Conservation (phyloP, 2,113 vertebrate genomes). For the Sigmodon hispidus region DNA sequence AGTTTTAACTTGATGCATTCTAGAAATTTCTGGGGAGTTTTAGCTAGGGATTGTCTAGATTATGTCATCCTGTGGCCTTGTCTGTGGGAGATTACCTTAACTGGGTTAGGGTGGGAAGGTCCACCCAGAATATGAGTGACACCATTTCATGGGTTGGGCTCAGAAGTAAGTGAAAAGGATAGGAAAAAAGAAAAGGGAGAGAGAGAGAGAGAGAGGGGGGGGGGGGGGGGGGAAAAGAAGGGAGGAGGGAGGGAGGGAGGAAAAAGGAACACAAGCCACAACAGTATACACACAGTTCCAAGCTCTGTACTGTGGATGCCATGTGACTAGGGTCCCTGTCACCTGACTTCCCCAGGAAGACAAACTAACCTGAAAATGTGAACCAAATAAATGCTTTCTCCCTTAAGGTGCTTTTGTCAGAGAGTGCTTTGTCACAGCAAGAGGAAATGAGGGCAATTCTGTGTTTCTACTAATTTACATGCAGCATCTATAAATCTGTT, state of each 20-base stretch:
- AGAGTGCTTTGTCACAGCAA: background rate
- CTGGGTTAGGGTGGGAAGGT: background rate
- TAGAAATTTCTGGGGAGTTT: background rate
- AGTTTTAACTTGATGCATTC: background rate
- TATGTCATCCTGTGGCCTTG: background rate
- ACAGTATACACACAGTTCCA: too few species aligned
- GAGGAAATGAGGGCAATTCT: background rate
- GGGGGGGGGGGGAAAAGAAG: accelerated
- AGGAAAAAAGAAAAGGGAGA: accelerated
- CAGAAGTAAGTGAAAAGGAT: background rate
- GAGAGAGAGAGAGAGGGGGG: accelerated
- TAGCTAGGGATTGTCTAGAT: background rate
- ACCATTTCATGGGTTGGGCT: background rate
- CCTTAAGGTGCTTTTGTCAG: background rate
- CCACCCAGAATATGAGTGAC: background rate
- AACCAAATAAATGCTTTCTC: background rate
- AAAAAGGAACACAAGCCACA: too few species aligned
- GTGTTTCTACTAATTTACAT: background rate
- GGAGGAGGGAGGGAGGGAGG: background rate
- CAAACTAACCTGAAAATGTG: background rate
- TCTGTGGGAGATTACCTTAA: background rate
- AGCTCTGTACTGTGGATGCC: background rate
- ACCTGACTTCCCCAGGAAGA: background rate
- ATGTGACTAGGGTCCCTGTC: background rate
- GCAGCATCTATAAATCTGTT: background rate